Base-by-base conservation (phyloP, 2,113 vertebrate genomes). In the Chaetorhynchus papuensis region DNA sequence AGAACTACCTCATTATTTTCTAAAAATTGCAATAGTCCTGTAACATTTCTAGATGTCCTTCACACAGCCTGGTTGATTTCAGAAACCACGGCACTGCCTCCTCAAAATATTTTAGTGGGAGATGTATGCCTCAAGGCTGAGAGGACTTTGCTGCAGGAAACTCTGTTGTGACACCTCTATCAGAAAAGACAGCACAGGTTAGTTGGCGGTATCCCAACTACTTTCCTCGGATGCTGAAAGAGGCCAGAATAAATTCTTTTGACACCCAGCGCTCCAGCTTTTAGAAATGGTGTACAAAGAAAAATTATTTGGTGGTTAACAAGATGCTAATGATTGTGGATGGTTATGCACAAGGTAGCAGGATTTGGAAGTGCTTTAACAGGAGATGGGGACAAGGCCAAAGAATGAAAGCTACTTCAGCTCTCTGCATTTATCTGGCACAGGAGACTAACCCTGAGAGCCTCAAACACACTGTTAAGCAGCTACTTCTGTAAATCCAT, bases 161-260 rank as follows among this genome's bases (percentile, higher is more conserved):
- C 33, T 57, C 80, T 77, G 53, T 7, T 76, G 77, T 57, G 80
- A 59, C 86, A 93, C 89, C 71, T 65, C 8, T 41, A 86, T 80
- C 41, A 56, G 85, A 90, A 39, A 64, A 59, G 93, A 88, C 93
- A 94, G 90, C 52, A 28, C 68, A 77, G 66, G 68, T 92, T 94
- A 57, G 39, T 33, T 94, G 94, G 71, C 92, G 75, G 52, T 3
- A 54, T 59, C 79, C 85, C 90, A 95, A 0, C 59, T 21, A 9
- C 82, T 41, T 70, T 57, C 68, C 56, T n/a, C 37, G 54, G 59
- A 74, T 45, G 57, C 42, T 85, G 63, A 33, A 95, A 77, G 68
- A 70, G 59, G 47, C 2, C 11, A 70, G 56, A 78, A 75, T n/a
- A 88, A 93, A 90, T 90, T 63, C 13, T 83, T 96, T 52, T 90